Conservation (phyloP, 2,113 vertebrate genomes). For the Corythornis cristatus region DNA sequence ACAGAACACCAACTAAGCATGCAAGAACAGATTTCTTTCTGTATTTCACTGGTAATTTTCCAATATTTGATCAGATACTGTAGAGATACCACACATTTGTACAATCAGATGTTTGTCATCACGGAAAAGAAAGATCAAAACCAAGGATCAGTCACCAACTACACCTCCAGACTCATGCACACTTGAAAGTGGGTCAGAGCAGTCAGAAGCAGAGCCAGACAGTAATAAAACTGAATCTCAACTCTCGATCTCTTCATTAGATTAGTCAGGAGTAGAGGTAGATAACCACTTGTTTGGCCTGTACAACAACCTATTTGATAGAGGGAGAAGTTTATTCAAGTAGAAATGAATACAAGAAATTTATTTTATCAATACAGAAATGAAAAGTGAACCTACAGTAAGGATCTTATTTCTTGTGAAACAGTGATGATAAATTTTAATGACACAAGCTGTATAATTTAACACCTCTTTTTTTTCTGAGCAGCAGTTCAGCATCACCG, state of each 20-base stretch:
- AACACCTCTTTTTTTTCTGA: background rate
- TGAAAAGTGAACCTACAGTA: background rate
- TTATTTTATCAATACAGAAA: background rate
- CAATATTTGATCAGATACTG: background rate
- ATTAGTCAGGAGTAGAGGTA: background rate
- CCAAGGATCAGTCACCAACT: background rate
- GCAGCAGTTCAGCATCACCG: background rate
- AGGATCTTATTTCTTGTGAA: background rate
- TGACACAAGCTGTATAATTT: background rate
- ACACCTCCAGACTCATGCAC: background rate
- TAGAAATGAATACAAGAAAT: background rate
- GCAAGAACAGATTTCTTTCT: background rate
- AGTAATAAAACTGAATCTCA: background rate
- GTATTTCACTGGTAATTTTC: background rate
- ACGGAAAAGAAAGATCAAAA: background rate
- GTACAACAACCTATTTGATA: background rate
- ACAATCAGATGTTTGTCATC: background rate
- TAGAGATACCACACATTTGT: background rate
- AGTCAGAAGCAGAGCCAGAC: background rate
- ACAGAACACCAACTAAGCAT: background rate
- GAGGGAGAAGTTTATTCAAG: background rate
- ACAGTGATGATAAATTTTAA: background rate
- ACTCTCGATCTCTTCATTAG: background rate
- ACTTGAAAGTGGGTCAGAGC: background rate
- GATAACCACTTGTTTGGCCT: background rate